These are phyloP conservation scores for Polyodon spathula DNA, from an alignment of 2,113 vertebrate species.

Conservation along the genomic window DNA sequence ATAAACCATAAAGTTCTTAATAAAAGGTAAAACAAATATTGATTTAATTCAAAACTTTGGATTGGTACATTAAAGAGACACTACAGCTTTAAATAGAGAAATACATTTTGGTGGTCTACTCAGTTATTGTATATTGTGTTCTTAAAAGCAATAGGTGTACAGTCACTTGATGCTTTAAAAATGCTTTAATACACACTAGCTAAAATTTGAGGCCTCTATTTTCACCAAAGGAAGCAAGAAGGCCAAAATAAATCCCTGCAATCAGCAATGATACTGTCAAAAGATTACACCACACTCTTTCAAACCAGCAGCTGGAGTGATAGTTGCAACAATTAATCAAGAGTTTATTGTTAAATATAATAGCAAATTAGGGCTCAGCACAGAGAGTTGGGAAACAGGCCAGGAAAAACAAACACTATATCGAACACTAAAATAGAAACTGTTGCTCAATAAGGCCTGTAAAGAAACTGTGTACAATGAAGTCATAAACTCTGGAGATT, in stretches of 20 bases:
- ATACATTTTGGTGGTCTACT: too few species aligned
- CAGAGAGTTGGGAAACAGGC: conserved; percentile 1
- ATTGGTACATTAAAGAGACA: too few species aligned
- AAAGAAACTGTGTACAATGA: conserved; percentile 16
- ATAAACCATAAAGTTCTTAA: too few species aligned
- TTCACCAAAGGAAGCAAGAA: neutral
- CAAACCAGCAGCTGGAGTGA: conserved; percentile 2
- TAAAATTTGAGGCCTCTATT: too few species aligned
- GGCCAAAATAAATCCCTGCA: neutral
- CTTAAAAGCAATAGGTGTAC: too few species aligned
- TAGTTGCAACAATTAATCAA: conserved; percentile 7
- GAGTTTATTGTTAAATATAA: conserved; percentile 3
- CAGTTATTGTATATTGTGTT: too few species aligned
- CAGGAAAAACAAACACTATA: conserved; percentile 18
- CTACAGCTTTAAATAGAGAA: too few species aligned
- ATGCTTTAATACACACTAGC: too few species aligned
- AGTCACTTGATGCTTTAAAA: too few species aligned
- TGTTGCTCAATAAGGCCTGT: conserved; percentile 13
- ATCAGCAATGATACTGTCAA: neutral
- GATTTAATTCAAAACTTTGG: too few species aligned
- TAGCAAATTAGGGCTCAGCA: conserved; percentile 15
- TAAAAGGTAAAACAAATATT: too few species aligned
- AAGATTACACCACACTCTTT: conserved; percentile 8
- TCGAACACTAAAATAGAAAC: neutral
- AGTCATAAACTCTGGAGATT: conserved; percentile 16